These are phyloP conservation scores for Theretra japonica DNA, from an alignment of 2,888 invertebrate species.

Conservation along the genomic window DNA sequence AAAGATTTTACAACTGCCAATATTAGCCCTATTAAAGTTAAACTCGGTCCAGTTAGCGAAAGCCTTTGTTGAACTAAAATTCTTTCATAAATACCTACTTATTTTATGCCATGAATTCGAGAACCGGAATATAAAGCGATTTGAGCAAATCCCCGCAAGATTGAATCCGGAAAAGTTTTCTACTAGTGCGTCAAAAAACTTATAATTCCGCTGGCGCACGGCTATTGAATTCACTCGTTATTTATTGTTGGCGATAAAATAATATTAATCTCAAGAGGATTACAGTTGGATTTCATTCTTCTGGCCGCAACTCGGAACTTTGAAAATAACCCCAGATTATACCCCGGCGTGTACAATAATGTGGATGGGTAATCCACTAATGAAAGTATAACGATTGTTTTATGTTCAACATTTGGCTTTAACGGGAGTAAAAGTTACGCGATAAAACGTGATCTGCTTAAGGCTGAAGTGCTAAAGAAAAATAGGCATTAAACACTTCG, in stretches of 20 bases:
- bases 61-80: background rate
- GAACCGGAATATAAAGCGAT: constrained; percentile 56
- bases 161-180: constrained; percentile 78
- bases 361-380: constrained; percentile 61
- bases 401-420: constrained; percentile 51
- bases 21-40: constrained; percentile 2
- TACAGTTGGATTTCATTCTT: constrained; percentile 80
- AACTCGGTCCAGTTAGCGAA: background rate
- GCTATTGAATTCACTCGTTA: constrained; percentile 82
- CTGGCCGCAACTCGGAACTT: constrained; percentile 72
- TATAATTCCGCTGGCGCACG: constrained; percentile 72
- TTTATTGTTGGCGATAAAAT: constrained; percentile 84
- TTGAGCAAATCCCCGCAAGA: constrained; percentile 75
- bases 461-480: constrained; percentile 44
- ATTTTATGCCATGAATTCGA: constrained; percentile 41
- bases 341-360: constrained; percentile 58
- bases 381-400: constrained; percentile 57
- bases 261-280: constrained; percentile 84
- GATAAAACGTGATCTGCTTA: constrained; percentile 55
- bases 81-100: constrained; percentile 32
- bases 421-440: constrained; percentile 48
- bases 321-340: constrained; percentile 72
- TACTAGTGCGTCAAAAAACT: constrained; percentile 80
- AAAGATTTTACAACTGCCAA: background rate
- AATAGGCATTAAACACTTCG: constrained; percentile 48